These are phyloP conservation scores for Anticlea derivata DNA, from an alignment of 2,888 invertebrate species.

Conservation along the genomic window DNA sequence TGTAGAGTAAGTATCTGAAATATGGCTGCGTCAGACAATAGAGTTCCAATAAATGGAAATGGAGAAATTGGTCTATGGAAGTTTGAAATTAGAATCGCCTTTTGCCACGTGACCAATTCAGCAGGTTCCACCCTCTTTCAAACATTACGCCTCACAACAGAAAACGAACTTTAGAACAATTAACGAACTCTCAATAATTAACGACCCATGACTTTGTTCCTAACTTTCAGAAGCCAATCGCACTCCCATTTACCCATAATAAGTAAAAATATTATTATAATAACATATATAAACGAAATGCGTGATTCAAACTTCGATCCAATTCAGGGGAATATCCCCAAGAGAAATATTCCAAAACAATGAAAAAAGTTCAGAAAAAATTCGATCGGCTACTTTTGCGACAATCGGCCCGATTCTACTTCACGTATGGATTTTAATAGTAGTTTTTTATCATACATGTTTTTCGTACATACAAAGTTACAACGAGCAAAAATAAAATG, in stretches of 20 bases:
- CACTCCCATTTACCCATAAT: conserved; percentile 24
- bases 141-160: conserved; percentile 55
- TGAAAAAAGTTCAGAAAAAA: conserved; percentile 71
- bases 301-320: conserved; percentile 77
- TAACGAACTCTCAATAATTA: conserved; percentile 60
- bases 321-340: conserved; percentile 77
- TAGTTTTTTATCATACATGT: too few species aligned
- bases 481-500: too few species aligned
- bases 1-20: conserved; percentile 33
- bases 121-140: conserved; percentile 59
- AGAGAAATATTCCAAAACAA: conserved; percentile 73
- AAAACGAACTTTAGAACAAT: conserved; percentile 63
- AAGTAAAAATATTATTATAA: conserved; percentile 39
- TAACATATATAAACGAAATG: conserved; percentile 53
- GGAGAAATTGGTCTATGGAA: conserved; percentile 46
- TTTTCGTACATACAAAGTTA: too few species aligned
- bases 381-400: conserved; percentile 45
- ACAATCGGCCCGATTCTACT: background rate
- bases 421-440: background rate
- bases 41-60: conserved; percentile 42
- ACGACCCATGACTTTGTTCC: conserved; percentile 42
- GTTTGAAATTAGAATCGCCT: conserved; percentile 47
- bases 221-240: conserved; percentile 36
- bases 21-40: conserved; percentile 46
- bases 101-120: conserved; percentile 59